A percentile compares a stretch with the other conserved stretches of the same genome.
These are phyloP conservation scores for Palythoa heliodiscus DNA, from an alignment of 92 coral and sea anemone genomes.

Conservation along the genomic window DNA sequence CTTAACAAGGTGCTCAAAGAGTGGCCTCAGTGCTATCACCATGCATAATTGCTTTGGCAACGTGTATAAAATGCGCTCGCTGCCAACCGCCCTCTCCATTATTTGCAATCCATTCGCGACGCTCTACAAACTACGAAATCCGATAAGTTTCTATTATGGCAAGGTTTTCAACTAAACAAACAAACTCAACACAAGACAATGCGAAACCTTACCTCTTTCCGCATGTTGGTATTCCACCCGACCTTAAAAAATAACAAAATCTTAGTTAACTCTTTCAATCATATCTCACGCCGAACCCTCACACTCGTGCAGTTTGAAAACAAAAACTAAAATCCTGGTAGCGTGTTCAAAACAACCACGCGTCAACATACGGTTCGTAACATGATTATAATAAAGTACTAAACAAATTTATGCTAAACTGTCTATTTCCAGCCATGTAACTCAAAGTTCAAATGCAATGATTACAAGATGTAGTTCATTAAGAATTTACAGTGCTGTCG, in stretches of 20 bases:
- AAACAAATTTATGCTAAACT: neutral
- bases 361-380: neutral
- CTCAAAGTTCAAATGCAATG: constrained; percentile 32
- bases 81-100: neutral
- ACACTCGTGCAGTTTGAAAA: neutral
- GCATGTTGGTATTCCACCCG: constrained; percentile 81
- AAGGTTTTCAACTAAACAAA: constrained; percentile 67
- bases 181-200: constrained; percentile 42
- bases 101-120: neutral
- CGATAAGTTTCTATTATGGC: constrained; percentile 50
- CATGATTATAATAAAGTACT: neutral
- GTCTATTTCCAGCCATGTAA: constrained; percentile 14
- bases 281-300: neutral
- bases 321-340: constrained; percentile 4
- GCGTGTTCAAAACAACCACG: neutral
- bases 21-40: neutral
- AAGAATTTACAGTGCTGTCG: constrained; percentile 23
- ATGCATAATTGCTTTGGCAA: constrained; percentile 13
- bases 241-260: constrained; percentile 56
- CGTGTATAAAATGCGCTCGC: constrained; percentile 8
- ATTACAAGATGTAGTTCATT: constrained; percentile 45
- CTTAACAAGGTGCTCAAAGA: neutral
- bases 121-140: constrained; percentile 65
- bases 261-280: neutral
- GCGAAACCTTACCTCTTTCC: constrained; percentile 65